Evolutionary conservation across 2,888 invertebrate species (phyloP).

Genomic region (Apomyelois bistriatella): DNA sequence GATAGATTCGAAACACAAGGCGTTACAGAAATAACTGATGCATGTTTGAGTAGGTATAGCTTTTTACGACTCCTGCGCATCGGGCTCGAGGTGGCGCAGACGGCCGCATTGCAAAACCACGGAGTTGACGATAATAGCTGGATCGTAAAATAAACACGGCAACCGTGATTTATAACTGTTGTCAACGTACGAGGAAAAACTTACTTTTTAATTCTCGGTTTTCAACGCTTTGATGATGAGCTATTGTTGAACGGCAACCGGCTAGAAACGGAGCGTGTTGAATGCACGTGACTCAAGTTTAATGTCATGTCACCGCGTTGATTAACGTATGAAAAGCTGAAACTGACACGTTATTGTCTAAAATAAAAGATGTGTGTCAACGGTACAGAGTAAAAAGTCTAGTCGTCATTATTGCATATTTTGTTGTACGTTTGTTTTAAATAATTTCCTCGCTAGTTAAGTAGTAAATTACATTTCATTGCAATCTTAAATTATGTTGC

Average conservation of each 20-base stretch:
- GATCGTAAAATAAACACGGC: conserved; percentile 73
- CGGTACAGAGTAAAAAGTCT: not conserved
- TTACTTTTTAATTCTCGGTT: conserved; percentile 59
- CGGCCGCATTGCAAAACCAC: conserved; percentile 69
- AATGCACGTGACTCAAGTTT: conserved; percentile 24
- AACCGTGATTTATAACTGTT: conserved; percentile 66
- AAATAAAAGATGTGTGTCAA: conserved; percentile 5
- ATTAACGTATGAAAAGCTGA: conserved; percentile 9
- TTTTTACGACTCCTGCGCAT: conserved; percentile 64
- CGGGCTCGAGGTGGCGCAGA: conserved; percentile 35
- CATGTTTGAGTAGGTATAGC: conserved; percentile 54
- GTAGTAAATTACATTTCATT: no score
- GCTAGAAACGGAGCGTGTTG: conserved; percentile 29
- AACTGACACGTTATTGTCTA: conserved; percentile 9
- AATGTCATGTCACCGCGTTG: conserved; percentile 12
- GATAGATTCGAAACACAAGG: conserved; percentile 42
- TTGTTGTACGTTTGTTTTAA: not conserved
- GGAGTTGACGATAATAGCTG: conserved; percentile 70
- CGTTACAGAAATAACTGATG: conserved; percentile 62
- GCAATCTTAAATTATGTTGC: no score
- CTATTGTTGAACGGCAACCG: conserved; percentile 51
- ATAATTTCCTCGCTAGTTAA: no score
- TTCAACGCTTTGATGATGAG: conserved; percentile 63
- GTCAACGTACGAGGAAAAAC: conserved; percentile 66
- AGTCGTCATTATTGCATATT: not conserved